phyloP scores from a whole-genome alignment of 2,888 invertebrate genomes.

The Lochmaea crataegi region DNA sequence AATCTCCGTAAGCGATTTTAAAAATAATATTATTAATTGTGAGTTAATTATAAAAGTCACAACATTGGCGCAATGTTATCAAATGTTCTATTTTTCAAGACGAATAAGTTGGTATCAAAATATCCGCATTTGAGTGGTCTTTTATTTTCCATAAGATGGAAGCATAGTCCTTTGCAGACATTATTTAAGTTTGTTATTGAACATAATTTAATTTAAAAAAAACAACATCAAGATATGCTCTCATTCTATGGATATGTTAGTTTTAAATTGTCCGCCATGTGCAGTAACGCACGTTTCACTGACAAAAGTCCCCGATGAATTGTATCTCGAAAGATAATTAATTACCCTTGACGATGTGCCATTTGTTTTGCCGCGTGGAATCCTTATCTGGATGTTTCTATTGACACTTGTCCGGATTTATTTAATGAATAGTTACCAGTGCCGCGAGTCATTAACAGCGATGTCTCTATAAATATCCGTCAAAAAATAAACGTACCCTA shows the following conservation, averaged over 20 bases:
- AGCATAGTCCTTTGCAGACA: too few relatives aligned
- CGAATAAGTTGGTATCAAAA: too few relatives aligned
- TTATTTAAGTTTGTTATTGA: too few relatives aligned
- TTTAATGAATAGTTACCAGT: conserved; percentile 1
- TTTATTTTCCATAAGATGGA: too few relatives aligned
- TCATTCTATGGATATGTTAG: neutral
- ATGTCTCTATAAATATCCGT: neutral
- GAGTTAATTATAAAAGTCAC: too few relatives aligned
- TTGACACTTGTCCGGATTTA: conserved; percentile 5
- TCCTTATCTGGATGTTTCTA: neutral
- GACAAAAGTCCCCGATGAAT: neutral
- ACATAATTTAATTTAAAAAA: too few relatives aligned
- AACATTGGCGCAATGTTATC: too few relatives aligned
- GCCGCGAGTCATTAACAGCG: neutral
- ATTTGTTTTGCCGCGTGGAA: neutral
- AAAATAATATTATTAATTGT: too few relatives aligned
- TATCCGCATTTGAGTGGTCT: too few relatives aligned
- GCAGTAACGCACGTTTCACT: neutral
- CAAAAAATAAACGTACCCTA: neutral
- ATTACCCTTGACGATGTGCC: neutral
- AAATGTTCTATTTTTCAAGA: too few relatives aligned
- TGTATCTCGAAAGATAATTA: conserved; percentile 2
- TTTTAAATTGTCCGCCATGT: neutral
- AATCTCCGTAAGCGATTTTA: too few relatives aligned
- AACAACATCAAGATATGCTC: too few relatives aligned